Conservation (phyloP, 2,888 invertebrate species). For the Acheta domesticus region DNA sequence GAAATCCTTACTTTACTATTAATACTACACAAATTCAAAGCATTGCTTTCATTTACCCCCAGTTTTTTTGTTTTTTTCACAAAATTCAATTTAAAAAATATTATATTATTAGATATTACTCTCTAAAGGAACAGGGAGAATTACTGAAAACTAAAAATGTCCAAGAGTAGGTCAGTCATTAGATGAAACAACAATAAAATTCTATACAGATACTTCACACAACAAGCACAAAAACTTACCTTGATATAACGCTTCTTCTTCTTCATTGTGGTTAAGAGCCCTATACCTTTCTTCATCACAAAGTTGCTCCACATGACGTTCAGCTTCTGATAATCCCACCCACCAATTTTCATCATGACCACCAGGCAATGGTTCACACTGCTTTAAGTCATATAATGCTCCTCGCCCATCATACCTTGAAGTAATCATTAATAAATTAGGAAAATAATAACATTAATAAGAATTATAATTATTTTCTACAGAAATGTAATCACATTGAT, state of each 20-base stretch:
- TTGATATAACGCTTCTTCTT: constrained; percentile 85
- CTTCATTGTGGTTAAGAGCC: constrained; percentile 81
- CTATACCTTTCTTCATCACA: constrained; percentile 95
- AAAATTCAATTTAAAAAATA: no score
- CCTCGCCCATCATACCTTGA: constrained; percentile 92
- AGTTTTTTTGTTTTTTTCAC: no score
- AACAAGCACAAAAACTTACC: constrained; percentile 54
- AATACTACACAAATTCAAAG: no score
- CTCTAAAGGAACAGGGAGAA: no score
- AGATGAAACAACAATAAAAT: no score
- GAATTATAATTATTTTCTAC: constrained; percentile 19
- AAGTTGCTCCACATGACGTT: constrained; percentile 78
- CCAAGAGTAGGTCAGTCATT: no score
- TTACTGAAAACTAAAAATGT: no score
- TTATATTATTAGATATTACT: no score
- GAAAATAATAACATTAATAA: constrained; percentile 41
- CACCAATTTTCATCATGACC: constrained; percentile 58
- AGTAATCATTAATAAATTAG: constrained; percentile 25
- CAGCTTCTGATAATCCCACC: constrained; percentile 65
- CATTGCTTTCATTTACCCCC: no score
- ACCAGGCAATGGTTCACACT: constrained; percentile 75
- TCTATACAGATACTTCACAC: no score
- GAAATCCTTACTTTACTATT: no score
- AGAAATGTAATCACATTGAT: constrained; percentile 21
- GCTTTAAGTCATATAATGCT: constrained; percentile 78